Percentiles rank a stretch among this genome's conserved stretches.
Conservation (phyloP, 2,113 vertebrate species). For the Eudyptes chrysolophus region DNA sequence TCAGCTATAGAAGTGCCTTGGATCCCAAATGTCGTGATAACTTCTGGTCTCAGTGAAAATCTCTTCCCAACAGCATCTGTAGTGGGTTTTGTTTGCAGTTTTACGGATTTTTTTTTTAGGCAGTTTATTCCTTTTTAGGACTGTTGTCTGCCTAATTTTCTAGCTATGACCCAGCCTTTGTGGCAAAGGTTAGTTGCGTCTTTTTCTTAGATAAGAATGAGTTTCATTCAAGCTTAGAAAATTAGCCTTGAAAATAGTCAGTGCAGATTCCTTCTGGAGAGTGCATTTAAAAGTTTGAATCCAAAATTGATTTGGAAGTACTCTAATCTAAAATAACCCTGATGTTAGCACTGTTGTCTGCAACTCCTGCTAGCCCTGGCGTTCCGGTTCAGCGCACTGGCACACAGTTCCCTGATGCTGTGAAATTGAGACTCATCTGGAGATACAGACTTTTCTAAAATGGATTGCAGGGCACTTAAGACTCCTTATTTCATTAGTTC, state of each 20-base stretch:
- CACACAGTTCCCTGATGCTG: constrained; percentile 76
- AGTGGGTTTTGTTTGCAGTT: neutral
- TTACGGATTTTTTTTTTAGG: neutral
- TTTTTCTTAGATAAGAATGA: constrained; percentile 32
- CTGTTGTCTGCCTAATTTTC: neutral
- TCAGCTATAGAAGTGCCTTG: neutral
- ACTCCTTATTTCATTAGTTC: constrained; percentile 73
- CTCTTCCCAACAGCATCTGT: neutral
- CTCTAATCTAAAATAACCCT: constrained; percentile 79
- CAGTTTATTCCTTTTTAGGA: neutral
- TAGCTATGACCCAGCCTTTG: neutral
- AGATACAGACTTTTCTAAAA: constrained; percentile 63
- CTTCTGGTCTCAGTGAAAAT: neutral
- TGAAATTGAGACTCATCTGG: constrained; percentile 80
- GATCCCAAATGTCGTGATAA: neutral
- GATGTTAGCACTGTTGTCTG: constrained; percentile 73
- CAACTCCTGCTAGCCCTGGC: constrained; percentile 71
- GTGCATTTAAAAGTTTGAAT: constrained; percentile 81
- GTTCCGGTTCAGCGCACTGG: constrained; percentile 78
- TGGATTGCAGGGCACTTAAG: constrained; percentile 71
- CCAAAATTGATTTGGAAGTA: constrained; percentile 82
- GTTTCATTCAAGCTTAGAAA: constrained; percentile 49
- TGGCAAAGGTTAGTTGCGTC: constrained; percentile 18
- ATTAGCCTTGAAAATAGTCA: constrained; percentile 61
- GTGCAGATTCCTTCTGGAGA: constrained; percentile 68